Evolutionary conservation across 92 coral and sea anemone species (phyloP).

Genomic region (Porites rus): DNA sequence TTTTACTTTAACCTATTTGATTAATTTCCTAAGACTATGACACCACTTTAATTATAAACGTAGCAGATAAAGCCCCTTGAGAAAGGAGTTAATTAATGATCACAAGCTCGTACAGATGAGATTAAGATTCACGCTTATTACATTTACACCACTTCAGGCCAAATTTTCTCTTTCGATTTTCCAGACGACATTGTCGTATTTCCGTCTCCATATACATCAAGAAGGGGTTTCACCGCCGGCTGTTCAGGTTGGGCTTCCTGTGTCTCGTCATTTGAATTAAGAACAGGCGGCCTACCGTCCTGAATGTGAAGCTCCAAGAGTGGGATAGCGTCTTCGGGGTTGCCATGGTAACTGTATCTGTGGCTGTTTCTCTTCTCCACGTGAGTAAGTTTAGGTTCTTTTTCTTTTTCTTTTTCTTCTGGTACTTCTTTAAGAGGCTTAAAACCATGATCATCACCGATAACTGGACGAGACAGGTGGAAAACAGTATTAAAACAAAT

Average conservation of each 20-base stretch:
- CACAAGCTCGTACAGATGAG: too few relatives aligned
- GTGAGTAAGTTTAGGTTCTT: not conserved
- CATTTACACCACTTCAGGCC: not conserved
- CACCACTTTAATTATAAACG: too few relatives aligned
- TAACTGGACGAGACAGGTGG: not conserved
- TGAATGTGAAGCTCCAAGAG: conserved; percentile 19
- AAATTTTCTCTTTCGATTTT: conserved; percentile 4
- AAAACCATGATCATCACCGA: not conserved
- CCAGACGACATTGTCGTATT: not conserved
- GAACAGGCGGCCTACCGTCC: conserved; percentile 6
- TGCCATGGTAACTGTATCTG: conserved; percentile 11
- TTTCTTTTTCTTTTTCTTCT: conserved; percentile 15
- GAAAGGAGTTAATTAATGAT: too few relatives aligned
- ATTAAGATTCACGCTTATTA: not conserved
- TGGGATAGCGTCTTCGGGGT: conserved; percentile 38
- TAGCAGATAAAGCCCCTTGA: too few relatives aligned
- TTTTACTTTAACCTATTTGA: too few relatives aligned
- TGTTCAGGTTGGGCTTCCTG: not conserved
- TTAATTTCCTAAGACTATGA: too few relatives aligned
- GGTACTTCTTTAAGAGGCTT: conserved; percentile 6
- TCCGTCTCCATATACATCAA: conserved; percentile 5
- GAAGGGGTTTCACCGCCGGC: not conserved
- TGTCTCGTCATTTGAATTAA: not conserved
- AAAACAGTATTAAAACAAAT: not conserved
- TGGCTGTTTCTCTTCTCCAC: conserved; percentile 2